Base-by-base conservation (phyloP, 53 echinoderm and acorn worm species). In the Mesocentrotus franciscanus region DNA sequence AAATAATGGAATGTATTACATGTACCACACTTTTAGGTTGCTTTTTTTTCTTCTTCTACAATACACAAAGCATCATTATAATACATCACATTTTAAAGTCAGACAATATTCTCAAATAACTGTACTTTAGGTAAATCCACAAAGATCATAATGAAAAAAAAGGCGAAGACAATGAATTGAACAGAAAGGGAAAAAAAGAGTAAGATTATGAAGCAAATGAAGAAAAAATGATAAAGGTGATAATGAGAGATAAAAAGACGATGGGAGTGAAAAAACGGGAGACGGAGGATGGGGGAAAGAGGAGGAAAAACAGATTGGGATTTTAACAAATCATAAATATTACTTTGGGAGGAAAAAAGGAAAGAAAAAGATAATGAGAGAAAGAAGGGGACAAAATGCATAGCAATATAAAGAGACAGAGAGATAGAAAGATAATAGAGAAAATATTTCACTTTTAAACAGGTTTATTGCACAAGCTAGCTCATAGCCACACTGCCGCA, bases 381-480 rank as follows among this genome's bases (percentile, higher is more conserved):
- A 70, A 70, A 71, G 71, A 24, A 71, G n/a, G 20, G 22, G 17
- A 18, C 14, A 29, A n/a, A 74, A 30, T 36, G 42, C 81, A 36
- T 1, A 16, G 42, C 33, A 42, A 81, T 10, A 81, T 9, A 22
- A 18, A 18, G 29, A 81, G 35, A 81, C 17, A 81, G 42, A 81
- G 10, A 74, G 10, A 27, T 0, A 39, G 18, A 36, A 20, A 0
- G 9, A 39, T 42, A 4, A 36, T 18, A 42, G 8, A 42, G 36
- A 39, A 39, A 36, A 81, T 20, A 81, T 81, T 81, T 81, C 36
- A 39, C 81, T 39, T 74, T 81, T 42, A 81, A 36, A 81, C 81
- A 36, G 36, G 81, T 81, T 81, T 81, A 81, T 81, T 81, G 81
- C 81, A 81, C 81, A 81, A 42, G 81, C 42, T 42, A 81, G 39